phyloP scores from a whole-genome alignment of 2,113 vertebrate species.

The Heteronetta atricapilla region DNA sequence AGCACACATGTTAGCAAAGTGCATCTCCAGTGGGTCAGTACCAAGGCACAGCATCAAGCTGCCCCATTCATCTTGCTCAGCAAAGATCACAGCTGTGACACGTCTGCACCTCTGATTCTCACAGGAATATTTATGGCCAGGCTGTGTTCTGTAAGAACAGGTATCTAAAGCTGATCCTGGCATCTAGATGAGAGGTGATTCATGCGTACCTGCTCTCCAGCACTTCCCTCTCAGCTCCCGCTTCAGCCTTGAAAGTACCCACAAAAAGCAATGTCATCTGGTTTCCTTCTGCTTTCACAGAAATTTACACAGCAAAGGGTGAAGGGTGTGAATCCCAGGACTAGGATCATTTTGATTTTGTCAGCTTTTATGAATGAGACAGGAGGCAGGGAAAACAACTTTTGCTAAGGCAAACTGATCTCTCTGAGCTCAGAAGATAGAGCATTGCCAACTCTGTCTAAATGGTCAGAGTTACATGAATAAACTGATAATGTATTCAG shows the following conservation, averaged over 20 bases:
- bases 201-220: background rate
- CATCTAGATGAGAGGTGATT: background rate
- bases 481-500: background rate
- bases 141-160: background rate
- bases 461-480: background rate
- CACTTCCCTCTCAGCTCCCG: background rate
- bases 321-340: background rate
- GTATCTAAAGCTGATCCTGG: background rate
- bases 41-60: background rate
- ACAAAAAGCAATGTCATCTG: accelerated
- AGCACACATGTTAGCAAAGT: background rate
- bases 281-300: background rate
- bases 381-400: background rate
- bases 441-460: background rate
- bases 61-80: background rate
- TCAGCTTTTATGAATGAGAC: background rate
- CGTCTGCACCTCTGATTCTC: background rate
- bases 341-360: background rate
- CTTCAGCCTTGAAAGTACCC: background rate
- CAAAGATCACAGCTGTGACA: background rate
- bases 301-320: background rate
- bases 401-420: background rate
- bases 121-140: background rate
- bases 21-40: background rate
- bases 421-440: background rate